These are phyloP conservation scores for Peromyscus aztecus DNA, from an alignment of 2,797 vertebrate genomes.

Conservation along the genomic window DNA sequence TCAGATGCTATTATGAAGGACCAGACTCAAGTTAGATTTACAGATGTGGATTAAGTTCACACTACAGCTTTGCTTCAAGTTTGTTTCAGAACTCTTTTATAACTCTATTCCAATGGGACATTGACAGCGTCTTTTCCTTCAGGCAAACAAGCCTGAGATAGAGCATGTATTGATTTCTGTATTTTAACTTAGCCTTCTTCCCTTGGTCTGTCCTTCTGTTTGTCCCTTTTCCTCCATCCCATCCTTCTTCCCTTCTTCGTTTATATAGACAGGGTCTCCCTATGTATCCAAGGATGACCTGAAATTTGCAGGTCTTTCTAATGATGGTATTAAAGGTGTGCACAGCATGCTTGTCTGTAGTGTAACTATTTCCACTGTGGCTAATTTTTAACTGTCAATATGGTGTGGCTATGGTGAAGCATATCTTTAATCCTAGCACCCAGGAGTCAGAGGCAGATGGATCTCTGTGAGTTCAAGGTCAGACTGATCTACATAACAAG, in stretches of 20 bases:
- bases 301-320: background rate
- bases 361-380: background rate
- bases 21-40: background rate
- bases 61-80: background rate
- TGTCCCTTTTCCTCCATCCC: background rate
- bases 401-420: background rate
- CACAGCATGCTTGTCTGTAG: background rate
- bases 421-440: background rate
- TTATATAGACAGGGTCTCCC: background rate
- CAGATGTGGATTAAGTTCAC: background rate
- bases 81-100: background rate
- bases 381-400: background rate
- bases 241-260: background rate
- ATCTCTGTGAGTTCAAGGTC: background rate
- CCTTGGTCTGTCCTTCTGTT: background rate
- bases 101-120: background rate
- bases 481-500: background rate
- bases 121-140: background rate
- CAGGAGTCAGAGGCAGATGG: background rate
- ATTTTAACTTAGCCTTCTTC: background rate
- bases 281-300: background rate
- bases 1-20: background rate
- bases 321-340: background rate
- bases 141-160: background rate
- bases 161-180: background rate